These are phyloP conservation scores for Bombyx huttoni DNA, from an alignment of 2,888 invertebrate genomes.

Conservation along the genomic window DNA sequence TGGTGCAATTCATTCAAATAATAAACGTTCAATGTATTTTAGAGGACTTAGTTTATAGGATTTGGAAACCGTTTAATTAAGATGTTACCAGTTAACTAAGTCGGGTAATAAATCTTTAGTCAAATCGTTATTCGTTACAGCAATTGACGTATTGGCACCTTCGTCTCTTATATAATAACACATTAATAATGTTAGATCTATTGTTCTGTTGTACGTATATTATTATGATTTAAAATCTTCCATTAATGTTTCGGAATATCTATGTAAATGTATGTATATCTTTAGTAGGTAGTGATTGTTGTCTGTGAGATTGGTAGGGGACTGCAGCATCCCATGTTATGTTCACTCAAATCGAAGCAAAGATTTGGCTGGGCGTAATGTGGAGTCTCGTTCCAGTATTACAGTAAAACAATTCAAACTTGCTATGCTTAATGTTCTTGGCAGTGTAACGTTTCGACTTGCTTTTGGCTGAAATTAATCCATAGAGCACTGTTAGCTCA, in stretches of 20 bases:
- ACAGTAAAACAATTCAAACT: slow-evolving; percentile 33
- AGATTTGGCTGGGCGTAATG: slow-evolving; percentile 59
- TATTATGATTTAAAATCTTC: background rate
- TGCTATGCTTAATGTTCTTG: slow-evolving; percentile 32
- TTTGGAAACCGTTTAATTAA: slow-evolving; percentile 45
- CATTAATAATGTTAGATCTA: slow-evolving; percentile 9
- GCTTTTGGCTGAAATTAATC: slow-evolving; percentile 29
- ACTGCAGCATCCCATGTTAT: slow-evolving; percentile 63
- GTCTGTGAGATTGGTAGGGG: slow-evolving; percentile 31
- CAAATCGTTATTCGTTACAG: too few relatives aligned
- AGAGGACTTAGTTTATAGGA: slow-evolving; percentile 52
- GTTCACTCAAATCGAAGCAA: slow-evolving; percentile 48
- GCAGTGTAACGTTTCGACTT: slow-evolving; percentile 47
- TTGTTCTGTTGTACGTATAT: too few relatives aligned
- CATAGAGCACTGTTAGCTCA: slow-evolving; percentile 44
- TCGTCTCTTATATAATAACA: slow-evolving; percentile 31
- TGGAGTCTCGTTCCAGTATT: slow-evolving; percentile 37
- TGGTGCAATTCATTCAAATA: slow-evolving; percentile 61
- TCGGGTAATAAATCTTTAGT: too few relatives aligned
- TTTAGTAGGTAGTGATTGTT: slow-evolving; percentile 28
- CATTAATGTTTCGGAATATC: slow-evolving; percentile 3
- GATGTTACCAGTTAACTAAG: slow-evolving; percentile 38
- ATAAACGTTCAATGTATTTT: slow-evolving; percentile 35
- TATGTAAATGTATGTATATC: slow-evolving; percentile 1
- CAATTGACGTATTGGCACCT: background rate